Base-by-base conservation (phyloP, 2,797 vertebrate genomes). In the Ptychadena robeensis region DNA sequence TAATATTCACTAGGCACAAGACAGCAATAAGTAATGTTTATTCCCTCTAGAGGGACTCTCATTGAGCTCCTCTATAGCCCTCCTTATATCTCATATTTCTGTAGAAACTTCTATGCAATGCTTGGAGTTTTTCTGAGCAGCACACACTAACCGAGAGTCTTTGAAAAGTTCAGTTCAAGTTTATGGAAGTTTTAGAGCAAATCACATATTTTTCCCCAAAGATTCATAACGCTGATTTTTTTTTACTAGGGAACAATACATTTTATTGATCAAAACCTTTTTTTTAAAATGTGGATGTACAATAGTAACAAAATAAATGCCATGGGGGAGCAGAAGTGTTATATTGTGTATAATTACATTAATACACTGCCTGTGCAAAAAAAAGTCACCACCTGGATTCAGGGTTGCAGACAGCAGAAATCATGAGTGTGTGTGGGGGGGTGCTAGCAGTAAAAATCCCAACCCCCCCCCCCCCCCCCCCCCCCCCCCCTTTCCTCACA, bases 1-100 rank as follows among this genome's bases (percentile, higher is more conserved):
- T 71, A 80, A 80, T 80, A 80, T 80, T 71, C 78, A 70, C n/a
- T 53, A 79, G 76, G 64, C 64, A 34, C 66, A 12, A 61, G 48
- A 28, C 34, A 31, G 67, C 53, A 34, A 68, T 80, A 79, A 69
- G 44, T 79, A 80, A 61, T 71, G 78, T 63, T 80, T 71, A 63
- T 70, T 14, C 53, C 30, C 67, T 53, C 67, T 66, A 10, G 78
- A 70, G 77, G 67, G 53, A 38, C 53, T 34, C 76, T 4, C 40
- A 18, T 68, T 69, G n/a, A 79, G 64, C 40, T 35, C 3, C 34
- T 68, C 64, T 59, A 59, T 57, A 57, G 27, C 44, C 28, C 32
- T 22, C 40, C 48, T 38, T 30, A 30, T 59, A 69, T 59, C 48
- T 61, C 34, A 12, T 66, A 70, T 79, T 79, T 70, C 65, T 79